Evolutionary conservation across 2,888 invertebrate species (phyloP), one percentile per base, ranked within the genome.

Genomic region (Galeruca laticollis): DNA sequence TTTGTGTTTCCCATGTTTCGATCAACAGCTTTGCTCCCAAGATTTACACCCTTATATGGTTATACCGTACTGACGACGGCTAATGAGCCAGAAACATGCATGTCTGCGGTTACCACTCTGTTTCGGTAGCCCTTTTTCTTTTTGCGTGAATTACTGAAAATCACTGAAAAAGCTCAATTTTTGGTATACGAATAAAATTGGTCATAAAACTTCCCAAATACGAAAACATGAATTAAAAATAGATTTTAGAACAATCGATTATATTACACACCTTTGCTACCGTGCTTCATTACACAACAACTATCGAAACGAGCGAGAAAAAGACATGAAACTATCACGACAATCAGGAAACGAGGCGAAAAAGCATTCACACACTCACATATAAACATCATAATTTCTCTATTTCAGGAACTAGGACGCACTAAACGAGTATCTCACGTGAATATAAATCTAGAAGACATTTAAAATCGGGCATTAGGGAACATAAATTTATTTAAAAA

Each of bases 371-470:
- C n/a, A 40, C n/a, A 40, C 40, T 3, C 20, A 13, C 10, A 56
- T n/a, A 56, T 56, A 56, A 56, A 56, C 56, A 56, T 43, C n/a
- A 18, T 26, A 26, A 26, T 57, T 57, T 35, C 13, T 57, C 56
- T 35, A 57, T 57, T 57, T 57, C 56, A 18, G 11, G 18, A 57
- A 35, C 35, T 57, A 18, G 56, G 35, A 18, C 33, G 33, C 33
- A 57, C 52, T 54, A 26, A 21, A 31, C 49, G 20, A 49, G 49
- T 18, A 51, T 13, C 20, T 21, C 20, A 51, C 51, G 6, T 20
- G 6, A 18, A 9, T 21, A 51, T 21, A 51, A 51, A 11, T 51
- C 13, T 43, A 43, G 11, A 43, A 43, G 51, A 20, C 6, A 54
- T 31, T 9, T 6, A n/a, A 6, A 8, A 11, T 51, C 20, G 18